phyloP scores from a whole-genome alignment of 2,888 invertebrate genomes.

The Tenthredo distinguenda region DNA sequence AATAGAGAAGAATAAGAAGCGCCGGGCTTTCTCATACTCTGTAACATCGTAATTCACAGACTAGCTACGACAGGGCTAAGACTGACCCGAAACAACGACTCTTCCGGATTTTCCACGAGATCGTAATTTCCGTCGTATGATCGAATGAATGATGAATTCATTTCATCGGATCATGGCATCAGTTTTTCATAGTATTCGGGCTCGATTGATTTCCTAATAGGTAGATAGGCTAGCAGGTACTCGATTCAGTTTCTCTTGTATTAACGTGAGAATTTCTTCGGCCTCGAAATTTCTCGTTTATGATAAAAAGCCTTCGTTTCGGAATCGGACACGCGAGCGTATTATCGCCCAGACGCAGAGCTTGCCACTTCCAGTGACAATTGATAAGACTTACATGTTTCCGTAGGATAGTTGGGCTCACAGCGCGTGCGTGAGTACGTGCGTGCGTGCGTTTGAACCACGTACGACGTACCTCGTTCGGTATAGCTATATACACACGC shows the following conservation, averaged over 20 bases:
- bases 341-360: constrained; percentile 47
- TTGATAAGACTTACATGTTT: constrained; percentile 44
- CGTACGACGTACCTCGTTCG: neutral
- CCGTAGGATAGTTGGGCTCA: constrained; percentile 16
- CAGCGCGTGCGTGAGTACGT: neutral
- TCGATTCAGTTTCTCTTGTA: neutral
- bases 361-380: constrained; percentile 50
- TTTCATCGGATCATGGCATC: neutral
- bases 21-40: no score
- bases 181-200: neutral
- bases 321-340: constrained; percentile 9
- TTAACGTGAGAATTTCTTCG: neutral
- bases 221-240: no score
- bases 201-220: neutral
- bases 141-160: no score
- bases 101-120: no score
- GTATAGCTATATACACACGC: neutral
- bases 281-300: neutral
- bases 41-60: no score
- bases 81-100: no score
- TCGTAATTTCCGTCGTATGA: no score
- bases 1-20: neutral
- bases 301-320: neutral
- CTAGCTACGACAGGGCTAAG: no score
- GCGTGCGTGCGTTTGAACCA: neutral